Evolutionary conservation across 2,113 vertebrate genomes (phyloP), one percentile per base, ranked within the genome.

Genomic region (Onychostruthus taczanowskii): DNA sequence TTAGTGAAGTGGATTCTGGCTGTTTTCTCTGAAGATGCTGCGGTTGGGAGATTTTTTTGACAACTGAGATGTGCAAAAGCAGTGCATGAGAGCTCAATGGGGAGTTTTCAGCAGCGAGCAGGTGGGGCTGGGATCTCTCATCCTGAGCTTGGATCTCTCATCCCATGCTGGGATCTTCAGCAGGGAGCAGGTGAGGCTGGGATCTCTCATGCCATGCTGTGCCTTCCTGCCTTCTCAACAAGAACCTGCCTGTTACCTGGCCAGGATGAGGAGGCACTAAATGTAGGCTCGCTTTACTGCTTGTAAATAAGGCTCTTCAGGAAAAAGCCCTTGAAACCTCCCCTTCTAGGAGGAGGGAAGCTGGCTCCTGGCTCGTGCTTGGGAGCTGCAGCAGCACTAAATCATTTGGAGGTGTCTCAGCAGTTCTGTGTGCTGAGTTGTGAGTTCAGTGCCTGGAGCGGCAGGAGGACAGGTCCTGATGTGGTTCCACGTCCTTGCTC

Each of bases 1-100:
- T 52, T 79, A 84, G 69, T 81, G 90, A 94, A 92, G 90, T 86
- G 93, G 76, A 74, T 97, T 92, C 93, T 87, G 89, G 68, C 84
- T 93, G 93, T 79, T 95, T 93, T 78, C 84, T 92, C 44, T 2
- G 10, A 89, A 89, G 83, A 58, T 7, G 13, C 87, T 76, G 75
- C 76, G n/a, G 27, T 46, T 56, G 90, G 76, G 68, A 84, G 64
- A 56, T 89, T 92, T 86, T 86, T 52, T 77, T 92, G 92, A 74
- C 79, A 87, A 16, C 26, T 0, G 22, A 89, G 79, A 73, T 0
- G 2, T 90, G 70, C 0, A 1, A 91, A 90, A 76, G 53, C 30
- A 39, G 6, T 4, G 9, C 85, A 61, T 0, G 6, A 56, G 90
- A 91, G 58, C 66, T 91, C 12, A 1, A 5, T 4, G 55, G 52